Conservation (phyloP, 2,797 vertebrate genomes). For the Perodicticus potto region DNA sequence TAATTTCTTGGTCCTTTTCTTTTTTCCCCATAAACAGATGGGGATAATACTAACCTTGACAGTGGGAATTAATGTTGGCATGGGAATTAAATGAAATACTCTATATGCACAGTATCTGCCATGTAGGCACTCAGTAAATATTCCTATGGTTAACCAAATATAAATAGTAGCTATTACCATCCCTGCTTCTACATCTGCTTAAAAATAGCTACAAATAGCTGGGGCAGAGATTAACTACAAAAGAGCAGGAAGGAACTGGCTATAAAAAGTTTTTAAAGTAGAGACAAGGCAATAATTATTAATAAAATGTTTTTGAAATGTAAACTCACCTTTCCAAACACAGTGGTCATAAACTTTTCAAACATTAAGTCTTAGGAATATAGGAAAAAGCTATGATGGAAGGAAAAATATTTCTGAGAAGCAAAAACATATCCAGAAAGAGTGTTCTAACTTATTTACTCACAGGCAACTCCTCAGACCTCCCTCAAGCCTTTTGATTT, state of each 20-base stretch:
- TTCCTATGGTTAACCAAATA: background rate
- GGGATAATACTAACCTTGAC: constrained; percentile 18
- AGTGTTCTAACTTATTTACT: background rate
- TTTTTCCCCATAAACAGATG: background rate
- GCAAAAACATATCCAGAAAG: background rate
- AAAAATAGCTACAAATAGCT: constrained; percentile 32
- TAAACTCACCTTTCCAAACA: constrained; percentile 42
- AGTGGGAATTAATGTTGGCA: background rate
- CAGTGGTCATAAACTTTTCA: background rate
- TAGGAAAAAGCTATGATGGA: background rate
- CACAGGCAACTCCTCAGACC: background rate
- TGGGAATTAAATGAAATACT: constrained; percentile 38
- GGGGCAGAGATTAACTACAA: background rate
- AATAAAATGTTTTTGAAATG: constrained; percentile 60
- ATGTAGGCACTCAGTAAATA: constrained; percentile 8
- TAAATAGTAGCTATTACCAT: constrained; percentile 13
- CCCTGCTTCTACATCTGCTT: background rate
- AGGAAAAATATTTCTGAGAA: constrained; percentile 27
- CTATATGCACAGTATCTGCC: background rate
- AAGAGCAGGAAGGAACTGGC: background rate
- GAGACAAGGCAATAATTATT: constrained; percentile 35
- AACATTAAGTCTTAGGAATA: constrained; percentile 28
- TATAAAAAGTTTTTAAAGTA: constrained; percentile 48
- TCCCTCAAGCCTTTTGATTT: constrained; percentile 26
- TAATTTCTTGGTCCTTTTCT: background rate